Evolutionary conservation across 2,113 vertebrate genomes (phyloP), one percentile per base, ranked within the genome.

Genomic region (Phainopepla nitens): DNA sequence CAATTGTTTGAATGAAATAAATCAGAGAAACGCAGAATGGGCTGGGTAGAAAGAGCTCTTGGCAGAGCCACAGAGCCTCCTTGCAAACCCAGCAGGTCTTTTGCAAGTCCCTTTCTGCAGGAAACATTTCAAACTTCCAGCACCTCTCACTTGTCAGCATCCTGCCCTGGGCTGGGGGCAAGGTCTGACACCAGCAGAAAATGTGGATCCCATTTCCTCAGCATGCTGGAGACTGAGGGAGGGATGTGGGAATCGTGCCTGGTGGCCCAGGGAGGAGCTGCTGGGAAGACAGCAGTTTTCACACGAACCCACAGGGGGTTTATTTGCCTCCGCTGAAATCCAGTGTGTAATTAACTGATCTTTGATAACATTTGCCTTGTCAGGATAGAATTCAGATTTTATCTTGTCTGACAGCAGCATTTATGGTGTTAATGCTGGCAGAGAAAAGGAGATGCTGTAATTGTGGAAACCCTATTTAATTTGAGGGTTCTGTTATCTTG

Each of bases 401-500:
- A 97, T 97, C 96, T 91, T 33, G 50, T 39, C 61, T 96, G 95
- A 97, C 96, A 97, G 93, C 77, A 94, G 79, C 83, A n/a, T 96
- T 97, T 96, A 90, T 66, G 92, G 87, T 90, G 92, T 86, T 96
- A 97, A 97, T 94, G 86, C 87, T n/a, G 84, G 61, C 49, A 75
- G 89, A 90, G 93, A 95, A 96, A 96, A 75, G 81, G 93, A 90
- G 81, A 87, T 20, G 51, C 85, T 90, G 94, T 91, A 96, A 96
- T 92, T 96, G 93, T 82, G 91, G 92, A 53, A 96, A 88, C 87
- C 90, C 91, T 93, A 22, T 91, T 97, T 97, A 97, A 97, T 97
- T 94, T 90, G 94, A 93, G 94, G 94, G 91, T 94, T 96, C 94
- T 97, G 84, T 93, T 97, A 97, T 96, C 96, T 97, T 97, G 95